Evolutionary conservation across 2,113 vertebrate species (phyloP).

Genomic region (Chionis minor): DNA sequence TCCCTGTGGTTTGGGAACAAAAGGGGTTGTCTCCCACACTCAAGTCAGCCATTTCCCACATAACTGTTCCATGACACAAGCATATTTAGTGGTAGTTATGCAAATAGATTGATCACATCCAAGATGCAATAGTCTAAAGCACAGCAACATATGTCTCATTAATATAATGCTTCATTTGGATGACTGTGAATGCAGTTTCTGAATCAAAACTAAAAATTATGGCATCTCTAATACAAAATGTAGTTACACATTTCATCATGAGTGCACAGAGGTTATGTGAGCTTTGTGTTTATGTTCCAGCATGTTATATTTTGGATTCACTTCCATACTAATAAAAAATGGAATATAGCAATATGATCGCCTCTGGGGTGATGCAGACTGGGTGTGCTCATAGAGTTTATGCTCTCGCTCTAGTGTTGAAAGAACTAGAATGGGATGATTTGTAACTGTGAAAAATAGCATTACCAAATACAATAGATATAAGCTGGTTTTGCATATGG

Average conservation of each 20-base stretch:
- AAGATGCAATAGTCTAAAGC: neutral
- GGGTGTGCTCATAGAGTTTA: neutral
- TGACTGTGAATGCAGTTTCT: neutral
- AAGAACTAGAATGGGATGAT: neutral
- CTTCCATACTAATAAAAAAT: conserved; percentile 18
- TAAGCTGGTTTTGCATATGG: neutral
- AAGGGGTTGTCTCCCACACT: neutral
- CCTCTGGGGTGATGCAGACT: neutral
- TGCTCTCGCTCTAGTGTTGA: neutral
- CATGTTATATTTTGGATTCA: conserved; percentile 7
- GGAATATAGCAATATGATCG: neutral
- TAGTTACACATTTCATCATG: conserved; percentile 1
- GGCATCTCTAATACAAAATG: neutral
- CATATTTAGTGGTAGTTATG: neutral
- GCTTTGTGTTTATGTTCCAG: conserved; percentile 12
- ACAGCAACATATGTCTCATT: neutral
- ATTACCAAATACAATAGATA: neutral
- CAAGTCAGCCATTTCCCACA: neutral
- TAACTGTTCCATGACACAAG: neutral
- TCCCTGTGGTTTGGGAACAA: neutral
- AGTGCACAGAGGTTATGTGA: neutral
- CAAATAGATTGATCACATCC: neutral
- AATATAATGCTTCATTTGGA: neutral
- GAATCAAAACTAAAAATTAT: conserved; percentile 24
- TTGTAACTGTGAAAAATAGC: conserved; percentile 9